phyloP scores from a whole-genome alignment of 2,888 invertebrate species.

The Crematogaster levior region DNA sequence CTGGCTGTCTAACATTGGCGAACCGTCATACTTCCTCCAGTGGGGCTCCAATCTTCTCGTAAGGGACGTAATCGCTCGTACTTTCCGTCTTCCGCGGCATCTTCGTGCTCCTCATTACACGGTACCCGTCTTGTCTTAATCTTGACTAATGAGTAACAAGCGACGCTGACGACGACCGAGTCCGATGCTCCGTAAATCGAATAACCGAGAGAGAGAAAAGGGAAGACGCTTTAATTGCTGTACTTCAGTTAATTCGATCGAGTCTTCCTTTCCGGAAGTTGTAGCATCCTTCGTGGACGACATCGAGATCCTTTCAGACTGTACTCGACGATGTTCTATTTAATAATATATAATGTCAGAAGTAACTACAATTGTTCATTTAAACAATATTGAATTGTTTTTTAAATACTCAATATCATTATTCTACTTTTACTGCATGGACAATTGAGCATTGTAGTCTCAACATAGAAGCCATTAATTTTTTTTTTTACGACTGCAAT shows the following conservation, averaged over 20 bases:
- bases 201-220: constrained; percentile 50
- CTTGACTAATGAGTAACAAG: constrained; percentile 78
- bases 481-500: background rate
- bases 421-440: background rate
- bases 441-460: background rate
- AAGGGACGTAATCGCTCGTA: constrained; percentile 56
- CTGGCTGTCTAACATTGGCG: constrained; percentile 67
- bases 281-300: constrained; percentile 22
- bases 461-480: background rate
- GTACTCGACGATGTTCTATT: background rate
- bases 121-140: constrained; percentile 73
- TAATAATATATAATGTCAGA: constrained; percentile 18
- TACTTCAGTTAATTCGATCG: constrained; percentile 50
- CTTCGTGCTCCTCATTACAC: constrained; percentile 74
- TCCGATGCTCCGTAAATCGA: constrained; percentile 60
- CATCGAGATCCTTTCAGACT: constrained; percentile 21
- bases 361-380: constrained; percentile 17
- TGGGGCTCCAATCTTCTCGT: constrained; percentile 30
- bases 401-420: background rate
- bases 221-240: constrained; percentile 46
- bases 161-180: constrained; percentile 59
- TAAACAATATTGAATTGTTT: constrained; percentile 16
- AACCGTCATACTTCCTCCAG: constrained; percentile 62
- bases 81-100: constrained; percentile 54
- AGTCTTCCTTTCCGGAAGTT: constrained; percentile 35